Conservation (phyloP, 2,888 invertebrate species). For the Drosophila mercatorum region DNA sequence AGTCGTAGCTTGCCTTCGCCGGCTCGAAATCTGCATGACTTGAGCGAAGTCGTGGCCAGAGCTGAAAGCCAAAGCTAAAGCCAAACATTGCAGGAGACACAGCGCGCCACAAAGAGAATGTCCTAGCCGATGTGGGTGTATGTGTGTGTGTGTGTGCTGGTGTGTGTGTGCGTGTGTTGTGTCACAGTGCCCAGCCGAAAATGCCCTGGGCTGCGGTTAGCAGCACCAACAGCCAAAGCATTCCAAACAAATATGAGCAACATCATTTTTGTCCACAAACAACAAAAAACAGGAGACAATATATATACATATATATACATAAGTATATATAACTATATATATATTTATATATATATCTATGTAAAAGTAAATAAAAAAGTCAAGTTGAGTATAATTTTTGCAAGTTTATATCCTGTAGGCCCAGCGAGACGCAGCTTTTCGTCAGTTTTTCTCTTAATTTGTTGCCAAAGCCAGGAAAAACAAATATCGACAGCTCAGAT, state of each 20-base stretch:
- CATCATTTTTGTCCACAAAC: constrained; percentile 62
- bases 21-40: constrained; percentile 55
- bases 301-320: not conserved
- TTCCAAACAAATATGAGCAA: constrained; percentile 78
- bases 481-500: constrained; percentile 71
- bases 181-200: constrained; percentile 34
- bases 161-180: constrained; percentile 11
- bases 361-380: constrained; percentile 32
- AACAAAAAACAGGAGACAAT: constrained; percentile 15
- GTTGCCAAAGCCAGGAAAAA: constrained; percentile 53
- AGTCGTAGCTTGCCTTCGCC: constrained; percentile 18
- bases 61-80: constrained; percentile 26
- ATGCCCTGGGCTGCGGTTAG: constrained; percentile 38
- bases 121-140: constrained; percentile 40
- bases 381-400: constrained; percentile 33
- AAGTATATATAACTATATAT: not conserved
- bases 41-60: constrained; percentile 53
- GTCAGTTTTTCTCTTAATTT: constrained; percentile 66
- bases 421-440: constrained; percentile 49
- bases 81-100: constrained; percentile 40
- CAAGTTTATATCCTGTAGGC: constrained; percentile 7
- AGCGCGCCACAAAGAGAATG: constrained; percentile 70
- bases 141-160: constrained; percentile 14
- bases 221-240: constrained; percentile 55
- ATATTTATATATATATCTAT: not conserved